Evolutionary conservation across 2,797 vertebrate species (phyloP).

Genomic region (Yasuhikotakia modesta): DNA sequence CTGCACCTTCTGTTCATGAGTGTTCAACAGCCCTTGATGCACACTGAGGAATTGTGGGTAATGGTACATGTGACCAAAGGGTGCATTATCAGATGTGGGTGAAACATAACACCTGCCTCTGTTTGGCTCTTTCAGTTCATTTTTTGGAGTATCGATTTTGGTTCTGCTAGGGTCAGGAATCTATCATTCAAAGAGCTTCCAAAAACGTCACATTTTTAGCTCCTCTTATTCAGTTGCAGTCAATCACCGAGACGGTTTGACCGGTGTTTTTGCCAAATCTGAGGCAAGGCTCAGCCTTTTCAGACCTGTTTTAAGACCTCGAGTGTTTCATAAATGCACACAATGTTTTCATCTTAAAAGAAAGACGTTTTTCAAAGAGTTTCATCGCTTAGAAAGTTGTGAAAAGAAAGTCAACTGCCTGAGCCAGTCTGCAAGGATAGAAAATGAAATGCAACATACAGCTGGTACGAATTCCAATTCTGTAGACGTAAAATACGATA

Average conservation of each 20-base stretch:
- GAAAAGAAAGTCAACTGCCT: not conserved
- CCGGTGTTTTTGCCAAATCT: not conserved
- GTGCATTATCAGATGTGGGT: slow-evolving; percentile 19
- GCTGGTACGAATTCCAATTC: not conserved
- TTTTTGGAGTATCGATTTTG: slow-evolving; percentile 17
- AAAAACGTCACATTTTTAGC: slow-evolving; percentile 30
- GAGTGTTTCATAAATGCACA: not conserved
- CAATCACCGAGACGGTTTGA: not conserved
- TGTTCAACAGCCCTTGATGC: not conserved
- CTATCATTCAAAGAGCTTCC: slow-evolving; percentile 14
- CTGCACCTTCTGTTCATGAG: not conserved
- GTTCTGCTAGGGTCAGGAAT: slow-evolving; percentile 19
- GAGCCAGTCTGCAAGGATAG: not conserved
- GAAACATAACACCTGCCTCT: not conserved
- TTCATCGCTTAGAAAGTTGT: not conserved
- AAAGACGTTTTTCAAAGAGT: slow-evolving; percentile 8
- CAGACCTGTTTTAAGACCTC: slow-evolving; percentile 5
- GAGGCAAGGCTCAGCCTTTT: not conserved
- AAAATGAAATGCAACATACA: slow-evolving; percentile 11
- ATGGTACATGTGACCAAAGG: slow-evolving; percentile 5
- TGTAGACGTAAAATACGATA: slow-evolving; percentile 8
- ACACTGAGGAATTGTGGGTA: slow-evolving; percentile 5
- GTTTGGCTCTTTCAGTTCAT: not conserved
- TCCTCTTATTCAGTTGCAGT: not conserved
- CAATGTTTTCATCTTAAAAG: not conserved